Percentiles rank a stretch among this genome's conserved stretches.
phyloP scores from a whole-genome alignment of 2,797 vertebrate genomes.

The Crenuchus spilurus region DNA sequence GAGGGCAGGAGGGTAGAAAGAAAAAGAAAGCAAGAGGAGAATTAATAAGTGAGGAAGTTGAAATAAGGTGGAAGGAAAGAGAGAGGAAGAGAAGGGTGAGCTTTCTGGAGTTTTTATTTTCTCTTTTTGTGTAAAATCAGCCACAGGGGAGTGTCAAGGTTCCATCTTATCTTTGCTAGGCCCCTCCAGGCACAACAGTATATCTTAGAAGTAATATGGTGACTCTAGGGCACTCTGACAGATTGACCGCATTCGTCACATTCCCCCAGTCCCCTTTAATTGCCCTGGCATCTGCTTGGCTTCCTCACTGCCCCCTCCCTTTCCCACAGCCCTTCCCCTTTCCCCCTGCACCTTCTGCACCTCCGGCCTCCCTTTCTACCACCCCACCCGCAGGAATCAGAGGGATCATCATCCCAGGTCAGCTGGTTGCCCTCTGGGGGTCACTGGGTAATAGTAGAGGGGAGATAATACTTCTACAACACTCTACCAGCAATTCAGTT shows the following conservation, averaged over 20 bases:
- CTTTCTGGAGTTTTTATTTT: constrained; percentile 20
- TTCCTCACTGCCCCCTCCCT: constrained; percentile 68
- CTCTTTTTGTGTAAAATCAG: constrained; percentile 53
- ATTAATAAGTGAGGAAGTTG: constrained; percentile 43
- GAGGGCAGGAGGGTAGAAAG: constrained; percentile 53
- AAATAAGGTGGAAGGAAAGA: constrained; percentile 34
- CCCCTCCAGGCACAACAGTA: constrained; percentile 75
- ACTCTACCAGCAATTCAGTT: constrained; percentile 14
- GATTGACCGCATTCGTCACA: constrained; percentile 84
- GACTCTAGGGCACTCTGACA: constrained; percentile 81
- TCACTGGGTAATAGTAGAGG: constrained; percentile 69
- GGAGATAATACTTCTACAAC: constrained; percentile 69
- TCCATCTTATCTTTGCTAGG: constrained; percentile 68
- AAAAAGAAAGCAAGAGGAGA: constrained; percentile 62
- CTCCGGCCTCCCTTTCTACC: constrained; percentile 46
- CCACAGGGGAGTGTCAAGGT: constrained; percentile 52
- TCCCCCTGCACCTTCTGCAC: constrained; percentile 31
- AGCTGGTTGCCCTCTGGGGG: constrained; percentile 69
- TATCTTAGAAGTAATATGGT: constrained; percentile 80
- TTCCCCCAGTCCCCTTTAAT: constrained; percentile 79
- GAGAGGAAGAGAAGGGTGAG: constrained; percentile 54
- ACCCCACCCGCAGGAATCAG: constrained; percentile 43
- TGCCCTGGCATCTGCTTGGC: constrained; percentile 82
- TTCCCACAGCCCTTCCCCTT: constrained; percentile 40
- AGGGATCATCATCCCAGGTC: constrained; percentile 70